Conservation (phyloP, 2,797 vertebrate genomes). For the Micropoecilia bifurca region DNA sequence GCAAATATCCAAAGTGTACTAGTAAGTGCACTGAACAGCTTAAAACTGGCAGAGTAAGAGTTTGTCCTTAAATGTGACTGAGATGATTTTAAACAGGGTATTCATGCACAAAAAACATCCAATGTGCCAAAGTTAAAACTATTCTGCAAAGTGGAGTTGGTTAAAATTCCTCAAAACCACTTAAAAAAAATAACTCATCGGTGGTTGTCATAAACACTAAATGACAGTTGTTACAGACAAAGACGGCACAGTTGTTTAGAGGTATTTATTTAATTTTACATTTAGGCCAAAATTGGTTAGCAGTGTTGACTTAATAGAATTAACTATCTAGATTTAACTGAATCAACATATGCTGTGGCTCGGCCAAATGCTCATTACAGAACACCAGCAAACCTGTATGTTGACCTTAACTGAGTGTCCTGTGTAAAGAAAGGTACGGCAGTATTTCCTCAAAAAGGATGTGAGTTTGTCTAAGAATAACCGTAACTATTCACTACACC, state of each 20-base stretch:
- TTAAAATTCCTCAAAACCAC: background rate
- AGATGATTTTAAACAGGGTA: background rate
- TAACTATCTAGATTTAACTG: background rate
- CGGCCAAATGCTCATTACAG: background rate
- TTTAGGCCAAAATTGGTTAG: background rate
- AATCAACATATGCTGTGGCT: background rate
- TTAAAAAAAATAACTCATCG: background rate
- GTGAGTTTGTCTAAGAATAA: constrained; percentile 42
- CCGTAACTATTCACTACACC: constrained; percentile 47
- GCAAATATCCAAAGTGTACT: background rate
- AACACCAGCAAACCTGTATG: background rate
- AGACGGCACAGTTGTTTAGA: background rate
- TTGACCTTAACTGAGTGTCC: background rate
- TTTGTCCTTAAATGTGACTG: background rate
- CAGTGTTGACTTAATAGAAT: background rate
- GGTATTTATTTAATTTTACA: background rate
- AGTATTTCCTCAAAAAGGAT: background rate
- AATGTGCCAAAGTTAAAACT: background rate
- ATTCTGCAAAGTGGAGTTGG: background rate
- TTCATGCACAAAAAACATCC: background rate
- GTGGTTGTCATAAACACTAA: background rate
- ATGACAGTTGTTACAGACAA: background rate
- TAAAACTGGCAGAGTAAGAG: background rate
- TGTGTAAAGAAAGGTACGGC: background rate
- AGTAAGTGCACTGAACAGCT: background rate